A percentile compares a stretch with the other conserved stretches of the same genome.
phyloP scores from a whole-genome alignment of 2,113 vertebrate species.

The Ammospiza caudacuta region DNA sequence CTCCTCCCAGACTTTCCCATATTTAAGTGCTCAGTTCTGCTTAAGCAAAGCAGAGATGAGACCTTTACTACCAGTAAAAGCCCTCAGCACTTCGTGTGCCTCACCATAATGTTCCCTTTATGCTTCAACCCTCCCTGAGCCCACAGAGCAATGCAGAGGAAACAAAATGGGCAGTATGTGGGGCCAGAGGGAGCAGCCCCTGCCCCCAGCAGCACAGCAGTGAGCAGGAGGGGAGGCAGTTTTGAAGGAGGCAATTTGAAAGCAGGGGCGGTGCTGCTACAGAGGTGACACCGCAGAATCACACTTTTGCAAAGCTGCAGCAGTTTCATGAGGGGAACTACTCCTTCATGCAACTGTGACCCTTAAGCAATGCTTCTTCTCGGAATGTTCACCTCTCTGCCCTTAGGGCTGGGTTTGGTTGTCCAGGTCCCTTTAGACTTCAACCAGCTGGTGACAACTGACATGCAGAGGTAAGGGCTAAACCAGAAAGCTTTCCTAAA shows the following conservation, averaged over 20 bases:
- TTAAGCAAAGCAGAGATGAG: neutral
- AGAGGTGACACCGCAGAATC: neutral
- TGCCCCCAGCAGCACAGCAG: neutral
- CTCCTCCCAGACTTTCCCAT: neutral
- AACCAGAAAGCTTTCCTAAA: neutral
- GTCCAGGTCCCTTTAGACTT: neutral
- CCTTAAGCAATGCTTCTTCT: neutral
- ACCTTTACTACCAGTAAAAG: neutral
- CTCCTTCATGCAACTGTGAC: neutral
- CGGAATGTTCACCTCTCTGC: neutral
- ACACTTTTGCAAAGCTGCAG: neutral
- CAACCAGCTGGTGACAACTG: neutral
- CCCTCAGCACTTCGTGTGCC: neutral
- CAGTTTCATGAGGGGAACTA: neutral
- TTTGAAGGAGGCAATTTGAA: neutral
- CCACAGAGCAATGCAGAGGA: neutral
- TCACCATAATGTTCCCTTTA: neutral
- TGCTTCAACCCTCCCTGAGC: neutral
- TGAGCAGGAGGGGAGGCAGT: rapidly evolving
- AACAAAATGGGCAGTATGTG: rapidly evolving
- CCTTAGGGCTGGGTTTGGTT: neutral
- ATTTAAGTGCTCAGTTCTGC: neutral
- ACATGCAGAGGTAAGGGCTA: neutral
- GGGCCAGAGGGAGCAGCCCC: neutral
- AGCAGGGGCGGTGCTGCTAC: neutral